Percentiles rank a stretch among this genome's conserved stretches.
phyloP scores from a whole-genome alignment of 2,888 invertebrate genomes.

The Lithophane ornitopus region DNA sequence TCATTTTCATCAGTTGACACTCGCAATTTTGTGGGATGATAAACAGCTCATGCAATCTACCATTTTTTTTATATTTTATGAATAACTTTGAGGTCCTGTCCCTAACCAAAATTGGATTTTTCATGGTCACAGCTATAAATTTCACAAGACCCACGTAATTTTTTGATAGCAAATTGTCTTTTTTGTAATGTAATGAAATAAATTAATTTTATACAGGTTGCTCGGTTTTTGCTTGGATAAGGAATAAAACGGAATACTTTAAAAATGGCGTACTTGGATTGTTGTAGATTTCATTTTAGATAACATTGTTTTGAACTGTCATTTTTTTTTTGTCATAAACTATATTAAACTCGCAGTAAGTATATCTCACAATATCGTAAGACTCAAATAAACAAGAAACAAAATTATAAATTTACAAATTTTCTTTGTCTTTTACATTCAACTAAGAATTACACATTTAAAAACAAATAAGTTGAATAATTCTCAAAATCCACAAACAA shows the following conservation, averaged over 20 bases:
- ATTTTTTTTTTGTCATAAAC: not conserved
- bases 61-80: slow-evolving; percentile 37
- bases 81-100: slow-evolving; percentile 45
- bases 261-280: not conserved
- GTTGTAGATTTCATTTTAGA: not conserved
- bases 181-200: slow-evolving; percentile 26
- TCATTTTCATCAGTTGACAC: slow-evolving; percentile 57
- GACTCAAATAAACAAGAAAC: not conserved
- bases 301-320: not conserved
- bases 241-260: not conserved
- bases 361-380: not conserved
- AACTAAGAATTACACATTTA: not conserved
- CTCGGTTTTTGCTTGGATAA: not conserved
- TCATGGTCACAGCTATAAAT: slow-evolving; percentile 49
- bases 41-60: slow-evolving; percentile 52
- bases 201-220: slow-evolving; percentile 11
- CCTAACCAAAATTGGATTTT: slow-evolving; percentile 56
- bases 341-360: not conserved
- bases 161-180: slow-evolving; percentile 34
- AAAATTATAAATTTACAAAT: not conserved
- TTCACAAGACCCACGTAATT: slow-evolving; percentile 37
- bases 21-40: slow-evolving; percentile 57
- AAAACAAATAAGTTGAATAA: slow-evolving; percentile 12
- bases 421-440: not conserved
- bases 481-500: slow-evolving; percentile 27